Evolutionary conservation across 53 echinoderm and acorn worm genomes (phyloP).

Genomic region (Holothuria leucospilota): DNA sequence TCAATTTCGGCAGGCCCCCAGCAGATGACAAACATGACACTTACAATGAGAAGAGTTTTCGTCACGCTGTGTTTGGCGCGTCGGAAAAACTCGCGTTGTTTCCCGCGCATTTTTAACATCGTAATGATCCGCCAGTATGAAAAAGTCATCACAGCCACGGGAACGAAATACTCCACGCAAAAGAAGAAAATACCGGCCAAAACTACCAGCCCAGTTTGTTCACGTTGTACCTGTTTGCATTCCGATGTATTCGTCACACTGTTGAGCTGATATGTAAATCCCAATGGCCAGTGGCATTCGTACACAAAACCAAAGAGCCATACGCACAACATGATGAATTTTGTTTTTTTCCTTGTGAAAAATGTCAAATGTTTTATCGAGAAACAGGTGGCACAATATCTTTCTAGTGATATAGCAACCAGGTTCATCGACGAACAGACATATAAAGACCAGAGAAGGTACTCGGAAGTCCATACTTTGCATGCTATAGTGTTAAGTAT

Average conservation of each 20-base stretch:
- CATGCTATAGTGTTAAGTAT: constrained; percentile 10
- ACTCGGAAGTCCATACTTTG: constrained; percentile 40
- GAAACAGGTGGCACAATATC: constrained; percentile 33
- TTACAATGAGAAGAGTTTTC: constrained; percentile 40
- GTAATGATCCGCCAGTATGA: constrained; percentile 39
- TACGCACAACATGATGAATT: neutral
- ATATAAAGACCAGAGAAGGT: constrained; percentile 27
- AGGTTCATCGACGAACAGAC: constrained; percentile 36
- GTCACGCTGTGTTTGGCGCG: constrained; percentile 51
- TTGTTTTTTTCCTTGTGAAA: constrained; percentile 15
- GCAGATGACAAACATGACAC: constrained; percentile 39
- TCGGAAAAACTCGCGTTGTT: constrained; percentile 46
- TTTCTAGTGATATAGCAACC: constrained; percentile 35
- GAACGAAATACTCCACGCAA: constrained; percentile 29
- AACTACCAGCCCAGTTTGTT: neutral
- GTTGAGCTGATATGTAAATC: neutral
- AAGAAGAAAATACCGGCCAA: constrained; percentile 39
- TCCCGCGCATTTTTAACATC: constrained; percentile 40
- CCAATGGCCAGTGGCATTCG: constrained; percentile 32
- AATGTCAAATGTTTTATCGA: constrained; percentile 20
- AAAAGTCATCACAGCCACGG: constrained; percentile 37
- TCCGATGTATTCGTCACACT: neutral
- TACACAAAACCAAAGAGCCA: constrained; percentile 39
- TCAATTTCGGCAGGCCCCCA: constrained; percentile 43
- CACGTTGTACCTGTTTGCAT: neutral